These are phyloP conservation scores for Gadopsis marmoratus DNA, from an alignment of 2,797 vertebrate species.

Conservation along the genomic window DNA sequence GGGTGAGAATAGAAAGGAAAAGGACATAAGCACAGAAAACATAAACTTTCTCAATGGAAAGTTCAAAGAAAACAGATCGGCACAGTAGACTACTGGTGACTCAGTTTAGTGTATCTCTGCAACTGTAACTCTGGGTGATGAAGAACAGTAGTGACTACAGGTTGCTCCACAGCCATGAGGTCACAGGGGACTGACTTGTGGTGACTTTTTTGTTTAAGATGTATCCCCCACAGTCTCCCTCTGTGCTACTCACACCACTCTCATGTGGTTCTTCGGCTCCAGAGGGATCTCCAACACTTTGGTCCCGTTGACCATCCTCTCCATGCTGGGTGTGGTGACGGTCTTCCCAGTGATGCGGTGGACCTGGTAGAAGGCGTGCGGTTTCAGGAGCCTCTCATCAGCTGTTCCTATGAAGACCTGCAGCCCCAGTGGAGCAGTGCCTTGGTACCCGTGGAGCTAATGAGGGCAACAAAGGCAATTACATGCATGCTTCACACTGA, in stretches of 20 bases:
- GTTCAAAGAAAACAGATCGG: constrained; percentile 7
- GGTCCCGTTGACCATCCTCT: constrained; percentile 92
- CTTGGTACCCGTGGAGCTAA: constrained; percentile 94
- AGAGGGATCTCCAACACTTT: constrained; percentile 95
- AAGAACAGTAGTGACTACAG: constrained; percentile 8
- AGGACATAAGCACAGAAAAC: neutral
- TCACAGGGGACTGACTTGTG: neutral
- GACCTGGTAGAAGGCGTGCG: constrained; percentile 98
- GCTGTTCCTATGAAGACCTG: constrained; percentile 98
- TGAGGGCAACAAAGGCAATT: constrained; percentile 14
- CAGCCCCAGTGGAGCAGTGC: constrained; percentile 90
- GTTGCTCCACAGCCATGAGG: constrained; percentile 5
- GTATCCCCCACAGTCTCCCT: neutral
- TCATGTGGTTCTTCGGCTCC: constrained; percentile 96
- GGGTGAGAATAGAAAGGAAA: constrained; percentile 5
- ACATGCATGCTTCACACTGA: constrained; percentile 8
- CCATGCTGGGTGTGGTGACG: constrained; percentile 94
- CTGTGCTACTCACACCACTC: constrained; percentile 89
- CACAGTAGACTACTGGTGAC: neutral
- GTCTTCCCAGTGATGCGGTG: constrained; percentile 98
- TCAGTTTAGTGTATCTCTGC: neutral
- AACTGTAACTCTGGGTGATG: neutral
- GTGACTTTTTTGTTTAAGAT: neutral
- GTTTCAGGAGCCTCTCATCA: constrained; percentile 95
- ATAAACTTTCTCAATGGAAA: neutral